Evolutionary conservation across 2,797 vertebrate species (phyloP).

Genomic region (Antrozous pallidus): DNA sequence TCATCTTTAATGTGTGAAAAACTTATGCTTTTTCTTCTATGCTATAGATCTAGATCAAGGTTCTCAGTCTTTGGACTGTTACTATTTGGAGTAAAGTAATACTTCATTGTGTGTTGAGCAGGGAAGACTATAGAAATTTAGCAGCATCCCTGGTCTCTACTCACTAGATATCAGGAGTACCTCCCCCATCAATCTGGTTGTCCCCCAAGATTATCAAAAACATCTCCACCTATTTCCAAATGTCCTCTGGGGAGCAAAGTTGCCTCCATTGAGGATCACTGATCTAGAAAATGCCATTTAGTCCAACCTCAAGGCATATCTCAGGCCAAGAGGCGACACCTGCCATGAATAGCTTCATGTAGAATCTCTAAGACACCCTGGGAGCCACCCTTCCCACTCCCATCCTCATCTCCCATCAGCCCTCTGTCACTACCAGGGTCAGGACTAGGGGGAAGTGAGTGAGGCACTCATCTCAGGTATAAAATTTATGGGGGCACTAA

Average conservation of each 20-base stretch:
- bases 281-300: neutral
- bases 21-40: neutral
- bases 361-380: neutral
- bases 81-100: neutral
- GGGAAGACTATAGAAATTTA: neutral
- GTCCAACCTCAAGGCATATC: neutral
- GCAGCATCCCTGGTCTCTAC: neutral
- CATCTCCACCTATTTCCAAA: neutral
- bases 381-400: neutral
- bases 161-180: too few relatives aligned
- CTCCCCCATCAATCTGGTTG: too few relatives aligned
- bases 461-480: neutral
- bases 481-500: neutral
- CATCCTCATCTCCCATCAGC: neutral
- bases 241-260: neutral
- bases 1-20: neutral
- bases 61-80: neutral
- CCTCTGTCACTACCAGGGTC: neutral
- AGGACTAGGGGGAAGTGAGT: neutral
- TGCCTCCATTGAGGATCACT: neutral
- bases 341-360: accelerated
- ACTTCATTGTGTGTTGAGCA: neutral
- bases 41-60: neutral
- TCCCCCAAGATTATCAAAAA: neutral
- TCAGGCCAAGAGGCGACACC: neutral